Evolutionary conservation across 1,140 invertebrate genomes (phyloP).

Genomic region (Tachypleus tridentatus): DNA sequence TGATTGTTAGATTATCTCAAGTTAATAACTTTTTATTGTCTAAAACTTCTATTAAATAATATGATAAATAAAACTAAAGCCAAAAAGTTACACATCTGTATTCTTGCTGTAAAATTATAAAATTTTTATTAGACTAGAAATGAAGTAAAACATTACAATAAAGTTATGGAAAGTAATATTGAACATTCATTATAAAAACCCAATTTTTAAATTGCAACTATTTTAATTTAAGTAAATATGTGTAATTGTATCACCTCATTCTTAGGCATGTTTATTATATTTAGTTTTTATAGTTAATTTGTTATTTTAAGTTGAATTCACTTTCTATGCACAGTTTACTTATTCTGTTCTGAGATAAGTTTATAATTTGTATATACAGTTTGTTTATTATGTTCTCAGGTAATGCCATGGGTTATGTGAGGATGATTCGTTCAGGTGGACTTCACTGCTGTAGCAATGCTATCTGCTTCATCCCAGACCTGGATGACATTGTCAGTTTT

Average conservation of each 20-base stretch:
- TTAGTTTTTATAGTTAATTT: background rate
- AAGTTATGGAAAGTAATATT: too few relatives aligned
- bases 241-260: too few relatives aligned
- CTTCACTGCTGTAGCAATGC: constrained; percentile 83
- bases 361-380: constrained; percentile 7
- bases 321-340: background rate
- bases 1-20: too few relatives aligned
- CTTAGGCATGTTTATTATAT: constrained; percentile 1
- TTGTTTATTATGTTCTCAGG: constrained; percentile 38
- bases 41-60: too few relatives aligned
- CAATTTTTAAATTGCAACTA: too few relatives aligned
- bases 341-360: background rate
- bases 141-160: too few relatives aligned
- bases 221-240: too few relatives aligned
- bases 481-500: constrained; percentile 56
- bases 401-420: constrained; percentile 91
- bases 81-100: constrained; percentile 1
- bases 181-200: too few relatives aligned
- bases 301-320: background rate
- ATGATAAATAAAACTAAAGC: constrained; percentile 1
- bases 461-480: constrained; percentile 75
- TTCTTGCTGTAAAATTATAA: background rate
- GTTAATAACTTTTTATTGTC: too few relatives aligned
- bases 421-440: constrained; percentile 86
- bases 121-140: background rate